A percentile compares a stretch with the other conserved stretches of the same genome.
phyloP scores from a whole-genome alignment of 1,140 invertebrate species.

The Odontomachus brunneus region DNA sequence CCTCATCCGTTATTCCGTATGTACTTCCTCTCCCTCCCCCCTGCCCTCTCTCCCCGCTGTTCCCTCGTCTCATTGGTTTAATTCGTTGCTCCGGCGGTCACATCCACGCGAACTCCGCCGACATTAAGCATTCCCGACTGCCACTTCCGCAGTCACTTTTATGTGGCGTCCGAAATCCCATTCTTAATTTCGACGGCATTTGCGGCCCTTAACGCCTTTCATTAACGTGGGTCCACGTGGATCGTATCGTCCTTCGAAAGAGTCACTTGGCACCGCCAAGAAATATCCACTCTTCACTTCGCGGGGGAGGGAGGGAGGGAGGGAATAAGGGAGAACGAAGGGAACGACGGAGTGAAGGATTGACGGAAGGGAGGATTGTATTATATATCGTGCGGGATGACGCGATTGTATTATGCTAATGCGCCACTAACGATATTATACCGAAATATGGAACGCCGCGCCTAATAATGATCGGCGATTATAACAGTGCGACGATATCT shows the following conservation, averaged over 20 bases:
- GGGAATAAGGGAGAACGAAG: too few species aligned
- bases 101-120: neutral
- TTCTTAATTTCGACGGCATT: conserved; percentile 29
- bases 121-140: conserved; percentile 9
- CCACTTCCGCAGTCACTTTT: conserved; percentile 42
- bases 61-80: conserved; percentile 30
- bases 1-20: conserved; percentile 51
- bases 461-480: neutral
- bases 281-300: neutral
- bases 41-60: too few species aligned
- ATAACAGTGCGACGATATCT: neutral
- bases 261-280: neutral
- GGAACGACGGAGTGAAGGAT: neutral
- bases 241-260: too few species aligned
- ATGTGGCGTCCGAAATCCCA: conserved; percentile 34
- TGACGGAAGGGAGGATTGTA: neutral
- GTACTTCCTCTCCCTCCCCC: neutral
- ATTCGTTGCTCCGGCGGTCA: conserved; percentile 25
- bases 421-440: neutral
- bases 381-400: neutral
- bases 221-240: too few species aligned
- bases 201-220: conserved; percentile 4
- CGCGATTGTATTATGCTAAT: neutral
- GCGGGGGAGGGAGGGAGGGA: too few species aligned
- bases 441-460: neutral